Base-by-base conservation (phyloP, 2,113 vertebrate genomes). In the Tamias sibiricus region DNA sequence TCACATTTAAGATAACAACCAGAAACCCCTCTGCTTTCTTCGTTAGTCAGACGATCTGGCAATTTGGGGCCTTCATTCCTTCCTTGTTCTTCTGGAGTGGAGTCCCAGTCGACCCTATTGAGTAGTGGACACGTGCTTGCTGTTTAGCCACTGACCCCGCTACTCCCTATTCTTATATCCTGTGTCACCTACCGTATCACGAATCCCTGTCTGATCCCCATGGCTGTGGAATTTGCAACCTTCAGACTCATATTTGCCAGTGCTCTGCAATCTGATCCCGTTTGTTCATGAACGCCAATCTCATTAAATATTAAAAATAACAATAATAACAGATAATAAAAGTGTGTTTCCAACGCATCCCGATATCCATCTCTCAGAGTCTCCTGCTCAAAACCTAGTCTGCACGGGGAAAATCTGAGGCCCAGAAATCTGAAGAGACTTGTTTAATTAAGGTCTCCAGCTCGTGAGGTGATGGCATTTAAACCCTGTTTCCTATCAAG, bases 111-210 rank as follows among this genome's bases (percentile, higher is more conserved):
- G 20, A n/a, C 9, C 44, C 64, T 83, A 16, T 40, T 20, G 54
- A 84, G 59, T 52, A 24, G 0, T 6, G 10, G 12, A 19, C 2
- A 0, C 6, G 22, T 26, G 8, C 32, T 54, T 37, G 32, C 42
- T 13, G 6, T 32, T 54, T 87, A 40, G 40, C 6, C 37, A n/a
- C 3, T 20, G 26, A 68, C 77, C 59, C 20, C 35, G 9, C 37
- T 7, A 0, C 11, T 40, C 77, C 44, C 44, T 5, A 2, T 35
- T 68, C 32, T 35, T 20, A 52, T 59, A 2, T 49, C 83, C n/a
- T n/a, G n/a, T 7, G 44, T 37, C 49, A 40, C 42, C 68, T 24
- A 52, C 49, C 30, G 2, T 30, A 40, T 47, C 20, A 42, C 40
- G 76, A 13, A 49, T 49, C 47, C 47, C 47, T 49, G 47, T 49